phyloP scores from a whole-genome alignment of 2,797 vertebrate genomes.

The Spinibarbus caldwelli region DNA sequence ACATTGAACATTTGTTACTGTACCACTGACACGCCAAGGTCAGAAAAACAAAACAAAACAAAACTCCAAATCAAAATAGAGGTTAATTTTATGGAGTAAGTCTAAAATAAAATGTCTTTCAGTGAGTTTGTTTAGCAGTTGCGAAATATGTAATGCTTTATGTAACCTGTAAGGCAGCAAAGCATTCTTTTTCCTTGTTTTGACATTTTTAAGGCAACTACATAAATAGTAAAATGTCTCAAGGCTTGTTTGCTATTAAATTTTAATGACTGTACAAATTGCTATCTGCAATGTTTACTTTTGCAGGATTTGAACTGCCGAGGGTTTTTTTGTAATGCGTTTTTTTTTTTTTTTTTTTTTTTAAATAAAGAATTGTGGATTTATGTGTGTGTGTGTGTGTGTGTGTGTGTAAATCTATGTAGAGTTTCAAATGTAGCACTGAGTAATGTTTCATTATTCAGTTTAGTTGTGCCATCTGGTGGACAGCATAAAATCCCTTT shows the following conservation, averaged over 20 bases:
- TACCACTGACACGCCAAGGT: background rate
- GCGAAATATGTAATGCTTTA: background rate
- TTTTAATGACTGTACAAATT: background rate
- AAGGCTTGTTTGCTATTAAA: background rate
- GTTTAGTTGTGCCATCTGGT: conserved; percentile 44
- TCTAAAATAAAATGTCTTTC: background rate
- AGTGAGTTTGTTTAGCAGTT: background rate
- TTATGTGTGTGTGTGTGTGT: no score
- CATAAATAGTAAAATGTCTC: background rate
- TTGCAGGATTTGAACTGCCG: background rate
- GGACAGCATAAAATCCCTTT: conserved; percentile 6
- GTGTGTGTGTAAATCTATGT: no score
- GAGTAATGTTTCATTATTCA: background rate
- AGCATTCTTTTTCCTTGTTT: background rate
- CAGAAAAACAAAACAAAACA: background rate
- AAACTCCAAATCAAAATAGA: background rate
- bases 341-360: no score
- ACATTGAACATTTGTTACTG: background rate
- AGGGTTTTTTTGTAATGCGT: no score
- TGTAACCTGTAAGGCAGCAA: background rate
- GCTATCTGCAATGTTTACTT: conserved; percentile 5
- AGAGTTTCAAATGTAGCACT: background rate
- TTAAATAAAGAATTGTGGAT: no score
- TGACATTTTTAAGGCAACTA: background rate
- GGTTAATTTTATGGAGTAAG: background rate